These are phyloP conservation scores for Pocillopora meandrina DNA, from an alignment of 92 coral and sea anemone species.

Conservation along the genomic window DNA sequence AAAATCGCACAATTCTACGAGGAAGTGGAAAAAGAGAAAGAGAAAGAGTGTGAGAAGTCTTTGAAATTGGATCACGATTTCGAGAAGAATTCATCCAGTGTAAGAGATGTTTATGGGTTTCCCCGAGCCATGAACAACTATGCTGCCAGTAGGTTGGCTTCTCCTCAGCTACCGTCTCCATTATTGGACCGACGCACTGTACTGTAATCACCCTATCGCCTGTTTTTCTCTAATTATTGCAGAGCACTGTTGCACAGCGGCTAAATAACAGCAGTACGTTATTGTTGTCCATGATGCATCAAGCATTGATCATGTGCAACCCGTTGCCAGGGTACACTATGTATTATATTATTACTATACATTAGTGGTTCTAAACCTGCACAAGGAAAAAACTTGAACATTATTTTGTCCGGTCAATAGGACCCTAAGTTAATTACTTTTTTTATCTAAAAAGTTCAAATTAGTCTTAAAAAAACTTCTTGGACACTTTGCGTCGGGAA, in stretches of 20 bases:
- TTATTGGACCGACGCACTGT: slow-evolving; percentile 45
- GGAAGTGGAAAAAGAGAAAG: slow-evolving; percentile 12
- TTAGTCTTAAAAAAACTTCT: too few relatives aligned
- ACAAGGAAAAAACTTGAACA: too few relatives aligned
- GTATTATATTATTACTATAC: too few relatives aligned
- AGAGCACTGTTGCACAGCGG: background rate
- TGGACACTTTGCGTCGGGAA: too few relatives aligned
- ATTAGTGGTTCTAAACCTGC: too few relatives aligned
- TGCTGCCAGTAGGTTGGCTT: slow-evolving; percentile 58
- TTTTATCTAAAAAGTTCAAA: too few relatives aligned
- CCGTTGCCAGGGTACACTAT: too few relatives aligned
- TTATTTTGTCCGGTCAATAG: too few relatives aligned
- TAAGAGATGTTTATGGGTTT: slow-evolving; percentile 23
- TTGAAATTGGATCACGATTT: background rate
- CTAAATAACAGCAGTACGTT: too few relatives aligned
- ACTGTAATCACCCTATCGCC: background rate
- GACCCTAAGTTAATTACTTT: too few relatives aligned
- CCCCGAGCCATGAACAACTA: slow-evolving; percentile 48
- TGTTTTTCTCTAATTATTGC: background rate
- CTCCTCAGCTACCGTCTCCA: slow-evolving; percentile 53
- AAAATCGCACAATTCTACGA: slow-evolving; percentile 5
- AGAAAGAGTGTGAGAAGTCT: background rate
- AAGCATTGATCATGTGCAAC: too few relatives aligned
- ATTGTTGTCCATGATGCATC: too few relatives aligned
- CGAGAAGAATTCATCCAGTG: slow-evolving; percentile 15